These are phyloP conservation scores for Meles meles DNA, from an alignment of 2,113 vertebrate genomes.

Conservation along the genomic window DNA sequence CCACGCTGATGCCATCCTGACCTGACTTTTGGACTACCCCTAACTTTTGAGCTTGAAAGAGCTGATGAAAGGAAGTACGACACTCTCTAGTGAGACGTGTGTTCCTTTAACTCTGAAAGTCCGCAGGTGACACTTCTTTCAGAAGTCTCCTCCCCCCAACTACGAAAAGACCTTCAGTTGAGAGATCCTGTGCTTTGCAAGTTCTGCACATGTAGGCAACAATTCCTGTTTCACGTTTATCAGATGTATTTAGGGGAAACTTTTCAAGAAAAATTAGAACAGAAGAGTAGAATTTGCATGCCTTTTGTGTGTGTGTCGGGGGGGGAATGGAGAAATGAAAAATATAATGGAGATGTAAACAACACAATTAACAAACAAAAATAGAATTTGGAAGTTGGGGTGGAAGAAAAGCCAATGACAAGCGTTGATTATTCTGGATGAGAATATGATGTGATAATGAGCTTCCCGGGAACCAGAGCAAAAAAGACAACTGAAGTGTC, in stretches of 20 bases:
- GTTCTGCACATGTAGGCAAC: neutral
- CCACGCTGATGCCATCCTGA: neutral
- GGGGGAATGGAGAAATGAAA: neutral
- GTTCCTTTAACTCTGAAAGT: neutral
- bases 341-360: neutral
- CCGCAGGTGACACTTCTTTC: neutral
- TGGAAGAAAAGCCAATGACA: neutral
- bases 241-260: neutral
- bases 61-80: neutral
- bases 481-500: neutral
- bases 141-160: neutral
- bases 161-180: neutral
- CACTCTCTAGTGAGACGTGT: rapidly evolving
- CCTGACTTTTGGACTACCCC: neutral
- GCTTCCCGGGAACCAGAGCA: neutral
- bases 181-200: neutral
- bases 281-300: neutral
- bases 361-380: neutral
- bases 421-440: neutral
- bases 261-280: neutral
- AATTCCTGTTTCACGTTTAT: neutral
- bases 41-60: neutral
- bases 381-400: neutral
- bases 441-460: neutral
- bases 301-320: too few species aligned